Evolutionary conservation across 2,113 vertebrate genomes (phyloP).

Genomic region (Austrofundulus limnaeus): DNA sequence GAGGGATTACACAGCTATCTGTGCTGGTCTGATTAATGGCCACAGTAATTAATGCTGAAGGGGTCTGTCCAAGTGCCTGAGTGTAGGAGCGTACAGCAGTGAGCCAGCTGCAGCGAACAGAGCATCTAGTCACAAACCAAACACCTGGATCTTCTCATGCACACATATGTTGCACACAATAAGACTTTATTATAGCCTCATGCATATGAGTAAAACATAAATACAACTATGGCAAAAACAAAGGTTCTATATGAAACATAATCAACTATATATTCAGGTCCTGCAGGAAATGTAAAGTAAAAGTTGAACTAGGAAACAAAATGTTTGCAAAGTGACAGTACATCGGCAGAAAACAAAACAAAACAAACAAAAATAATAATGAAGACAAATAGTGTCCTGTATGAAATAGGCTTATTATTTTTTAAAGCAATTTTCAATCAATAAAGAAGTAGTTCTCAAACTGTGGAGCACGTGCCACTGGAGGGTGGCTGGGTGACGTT

Average conservation of each 20-base stretch:
- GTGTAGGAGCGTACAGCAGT: conserved; percentile 59
- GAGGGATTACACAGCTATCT: conserved; percentile 78
- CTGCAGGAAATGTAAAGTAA: too few relatives aligned
- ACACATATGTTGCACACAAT: conserved; percentile 40
- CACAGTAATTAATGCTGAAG: conserved; percentile 82
- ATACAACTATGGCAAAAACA: not conserved
- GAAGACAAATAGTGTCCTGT: too few relatives aligned
- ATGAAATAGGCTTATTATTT: too few relatives aligned
- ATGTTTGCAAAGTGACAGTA: not conserved
- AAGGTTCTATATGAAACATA: too few relatives aligned
- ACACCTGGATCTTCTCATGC: conserved; percentile 55
- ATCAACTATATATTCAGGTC: not conserved
- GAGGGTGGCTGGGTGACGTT: too few relatives aligned
- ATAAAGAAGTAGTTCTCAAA: too few relatives aligned
- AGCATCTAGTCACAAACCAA: conserved; percentile 28
- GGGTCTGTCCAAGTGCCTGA: conserved; percentile 75
- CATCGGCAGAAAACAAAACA: too few relatives aligned
- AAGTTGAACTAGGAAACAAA: too few relatives aligned
- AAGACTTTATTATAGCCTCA: conserved; percentile 9
- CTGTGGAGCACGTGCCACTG: too few relatives aligned
- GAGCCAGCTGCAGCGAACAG: conserved; percentile 66
- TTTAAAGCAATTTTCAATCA: too few relatives aligned
- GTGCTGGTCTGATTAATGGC: conserved; percentile 81
- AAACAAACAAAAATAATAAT: too few relatives aligned
- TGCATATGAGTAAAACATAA: not conserved